phyloP scores from a whole-genome alignment of 2,888 invertebrate species.

The Thysanoteuthis rhombus region DNA sequence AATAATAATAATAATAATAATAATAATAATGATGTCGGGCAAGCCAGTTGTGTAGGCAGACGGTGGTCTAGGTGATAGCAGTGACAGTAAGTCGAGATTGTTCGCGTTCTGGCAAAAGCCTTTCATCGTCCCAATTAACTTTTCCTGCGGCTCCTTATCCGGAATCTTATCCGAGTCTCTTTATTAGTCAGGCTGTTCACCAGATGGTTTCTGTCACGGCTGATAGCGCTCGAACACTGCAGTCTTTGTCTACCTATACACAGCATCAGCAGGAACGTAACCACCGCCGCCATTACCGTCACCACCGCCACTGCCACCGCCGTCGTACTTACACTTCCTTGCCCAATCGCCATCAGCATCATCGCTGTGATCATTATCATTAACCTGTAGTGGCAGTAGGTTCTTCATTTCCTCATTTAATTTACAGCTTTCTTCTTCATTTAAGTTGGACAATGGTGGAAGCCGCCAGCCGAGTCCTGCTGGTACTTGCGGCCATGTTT shows the following conservation, averaged over 20 bases:
- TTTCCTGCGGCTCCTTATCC: background rate
- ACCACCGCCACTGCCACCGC: background rate
- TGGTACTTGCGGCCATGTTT: too few species aligned
- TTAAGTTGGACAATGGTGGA: too few species aligned
- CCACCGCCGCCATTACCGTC: too few species aligned
- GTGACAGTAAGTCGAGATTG: background rate
- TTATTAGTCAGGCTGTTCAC: background rate
- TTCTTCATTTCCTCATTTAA: background rate
- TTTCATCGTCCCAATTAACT: background rate
- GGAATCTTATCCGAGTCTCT: background rate
- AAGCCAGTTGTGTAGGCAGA: background rate
- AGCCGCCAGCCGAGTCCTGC: too few species aligned
- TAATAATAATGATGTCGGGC: too few species aligned
- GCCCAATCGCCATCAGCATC: background rate
- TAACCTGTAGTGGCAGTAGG: too few species aligned
- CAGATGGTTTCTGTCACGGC: slow-evolving; percentile 12
- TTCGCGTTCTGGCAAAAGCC: background rate
- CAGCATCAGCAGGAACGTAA: background rate
- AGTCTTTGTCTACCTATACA: background rate
- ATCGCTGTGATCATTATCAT: background rate
- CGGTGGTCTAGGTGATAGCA: background rate
- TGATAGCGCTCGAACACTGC: background rate
- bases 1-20: too few species aligned
- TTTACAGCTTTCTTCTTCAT: too few species aligned
- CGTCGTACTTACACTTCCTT: background rate